Conservation (phyloP, 2,113 vertebrate genomes). For the Piprites chloris region DNA sequence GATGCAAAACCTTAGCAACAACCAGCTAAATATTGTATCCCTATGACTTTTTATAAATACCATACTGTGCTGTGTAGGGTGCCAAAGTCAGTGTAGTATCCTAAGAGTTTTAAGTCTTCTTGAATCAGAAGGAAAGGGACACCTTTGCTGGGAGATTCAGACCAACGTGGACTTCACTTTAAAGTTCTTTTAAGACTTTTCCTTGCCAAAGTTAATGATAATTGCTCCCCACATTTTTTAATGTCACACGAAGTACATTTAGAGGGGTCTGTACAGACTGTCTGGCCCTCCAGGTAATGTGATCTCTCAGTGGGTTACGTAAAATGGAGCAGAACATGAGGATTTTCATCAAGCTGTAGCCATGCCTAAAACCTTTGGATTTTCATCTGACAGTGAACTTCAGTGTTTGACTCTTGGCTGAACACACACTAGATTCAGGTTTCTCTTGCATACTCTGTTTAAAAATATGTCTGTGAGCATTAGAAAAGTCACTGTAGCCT, state of each 20-base stretch:
- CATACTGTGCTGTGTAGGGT: neutral
- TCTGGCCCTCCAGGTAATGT: neutral
- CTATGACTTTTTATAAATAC: slow-evolving; percentile 5
- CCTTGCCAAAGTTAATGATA: neutral
- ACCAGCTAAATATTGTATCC: neutral
- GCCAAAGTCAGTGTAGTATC: neutral
- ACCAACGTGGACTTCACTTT: neutral
- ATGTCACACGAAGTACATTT: neutral
- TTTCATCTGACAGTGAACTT: neutral
- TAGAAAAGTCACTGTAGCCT: neutral
- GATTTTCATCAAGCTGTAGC: neutral
- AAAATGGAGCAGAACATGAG: neutral
- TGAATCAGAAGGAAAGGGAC: neutral
- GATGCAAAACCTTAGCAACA: neutral
- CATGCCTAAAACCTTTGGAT: neutral
- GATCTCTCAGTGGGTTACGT: neutral
- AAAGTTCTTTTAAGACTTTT: neutral
- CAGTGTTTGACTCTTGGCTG: neutral
- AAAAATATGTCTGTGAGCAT: neutral
- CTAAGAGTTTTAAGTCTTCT: neutral
- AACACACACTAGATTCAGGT: neutral
- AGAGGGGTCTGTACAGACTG: neutral
- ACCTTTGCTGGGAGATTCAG: neutral
- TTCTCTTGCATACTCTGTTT: neutral
- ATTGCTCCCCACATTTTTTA: neutral